Evolutionary conservation across 2,888 invertebrate genomes (phyloP).

Genomic region (Eristalis pertinax): DNA sequence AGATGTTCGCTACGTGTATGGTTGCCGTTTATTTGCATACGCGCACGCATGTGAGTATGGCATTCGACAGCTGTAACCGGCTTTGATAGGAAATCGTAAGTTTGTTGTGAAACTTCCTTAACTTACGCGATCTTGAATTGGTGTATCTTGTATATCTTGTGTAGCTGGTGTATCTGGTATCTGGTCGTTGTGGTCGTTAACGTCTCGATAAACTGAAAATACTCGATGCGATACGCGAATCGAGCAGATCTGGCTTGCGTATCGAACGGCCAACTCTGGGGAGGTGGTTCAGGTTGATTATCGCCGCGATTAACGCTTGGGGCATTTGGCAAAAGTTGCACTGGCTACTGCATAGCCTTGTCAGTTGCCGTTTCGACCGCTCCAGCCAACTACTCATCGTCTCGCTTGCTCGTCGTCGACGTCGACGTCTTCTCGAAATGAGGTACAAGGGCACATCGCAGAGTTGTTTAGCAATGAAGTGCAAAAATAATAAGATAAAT

Average conservation of each 20-base stretch:
- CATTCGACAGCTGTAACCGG: slow-evolving; percentile 34
- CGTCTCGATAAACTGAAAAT: slow-evolving; percentile 26
- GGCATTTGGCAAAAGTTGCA: slow-evolving; percentile 61
- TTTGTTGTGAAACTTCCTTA: slow-evolving; percentile 20
- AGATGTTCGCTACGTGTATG: slow-evolving; percentile 18
- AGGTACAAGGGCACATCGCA: slow-evolving; percentile 65
- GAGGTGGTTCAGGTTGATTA: slow-evolving; percentile 42
- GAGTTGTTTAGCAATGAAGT: slow-evolving; percentile 66
- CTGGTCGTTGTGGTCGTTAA: slow-evolving; percentile 33
- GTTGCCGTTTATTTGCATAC: slow-evolving; percentile 39
- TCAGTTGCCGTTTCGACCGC: not conserved
- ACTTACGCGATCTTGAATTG: slow-evolving; percentile 5
- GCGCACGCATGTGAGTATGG: not conserved
- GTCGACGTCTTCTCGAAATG: slow-evolving; percentile 58
- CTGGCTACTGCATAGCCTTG: slow-evolving; percentile 52
- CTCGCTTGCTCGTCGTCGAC: not conserved
- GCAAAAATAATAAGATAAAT: slow-evolving; percentile 60
- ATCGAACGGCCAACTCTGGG: slow-evolving; percentile 4
- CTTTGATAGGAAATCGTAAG: slow-evolving; percentile 59
- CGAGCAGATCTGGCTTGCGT: slow-evolving; percentile 21
- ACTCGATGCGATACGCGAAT: slow-evolving; percentile 18
- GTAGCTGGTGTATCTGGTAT: slow-evolving; percentile 23
- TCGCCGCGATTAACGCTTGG: slow-evolving; percentile 38
- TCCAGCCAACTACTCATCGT: not conserved
- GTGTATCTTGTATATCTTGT: slow-evolving; percentile 16